Evolutionary conservation across 2,797 vertebrate genomes (phyloP), one percentile per base, ranked within the genome.

Genomic region (Tauraco hartlaubi): DNA sequence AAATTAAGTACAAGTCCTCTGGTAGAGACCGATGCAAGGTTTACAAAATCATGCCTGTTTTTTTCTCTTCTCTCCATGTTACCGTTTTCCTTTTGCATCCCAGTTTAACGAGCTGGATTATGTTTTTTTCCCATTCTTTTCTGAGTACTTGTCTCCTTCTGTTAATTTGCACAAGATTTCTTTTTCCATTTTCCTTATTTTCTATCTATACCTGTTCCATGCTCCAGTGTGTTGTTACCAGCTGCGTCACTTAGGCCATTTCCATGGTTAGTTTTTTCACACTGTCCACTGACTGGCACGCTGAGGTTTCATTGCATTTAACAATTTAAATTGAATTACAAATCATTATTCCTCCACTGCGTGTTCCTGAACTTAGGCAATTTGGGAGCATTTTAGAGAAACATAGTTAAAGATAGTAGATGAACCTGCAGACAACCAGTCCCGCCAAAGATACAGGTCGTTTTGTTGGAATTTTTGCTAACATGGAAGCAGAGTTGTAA

Each of bases 211-310:
- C 16, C 14, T 26, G 1, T 46, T 83, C 26, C 33, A 16, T 48
- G 29, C 64, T 56, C 49, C 37, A 55, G 6, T 41, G 39, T 13
- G 2, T 1, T 51, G 22, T 26, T 64, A 22, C 5, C 33, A 54
- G 29, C 39, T 76, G 15, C 2, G 9, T 72, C 56, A 31, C 31
- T 13, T 14, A n/a, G 7, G n/a, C 41, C 21, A 20, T 68, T 20
- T 43, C 49, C 19, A 4, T 15, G 15, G 14, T 39, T 71, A n/a
- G 35, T 26, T 33, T 20, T 73, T 72, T 26, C 19, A 33, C 4
- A 0, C 43, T 21, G 8, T 17, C 49, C 1, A 1, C 64, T n/a
- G 64, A 5, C 33, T 61, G 67, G 20, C 21, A 33, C 0, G 1
- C 64, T 39, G 61, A 49, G n/a, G 16, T 75, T 86, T 41, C 44